Conservation (phyloP, 2,888 invertebrate genomes). For the Ceraclea dissimilis region DNA sequence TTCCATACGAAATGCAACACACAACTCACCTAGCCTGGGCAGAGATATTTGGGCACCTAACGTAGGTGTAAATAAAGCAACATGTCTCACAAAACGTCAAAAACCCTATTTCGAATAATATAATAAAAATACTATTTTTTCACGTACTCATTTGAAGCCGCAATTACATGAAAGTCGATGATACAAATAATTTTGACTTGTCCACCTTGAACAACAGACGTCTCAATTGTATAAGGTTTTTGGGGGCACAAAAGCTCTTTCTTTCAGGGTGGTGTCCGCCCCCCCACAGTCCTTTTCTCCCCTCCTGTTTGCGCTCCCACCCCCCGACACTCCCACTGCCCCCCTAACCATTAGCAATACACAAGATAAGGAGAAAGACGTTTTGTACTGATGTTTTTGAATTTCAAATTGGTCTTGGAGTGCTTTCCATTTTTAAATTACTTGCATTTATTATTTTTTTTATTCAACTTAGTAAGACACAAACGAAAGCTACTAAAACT, state of each 20-base stretch:
- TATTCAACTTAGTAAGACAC: no score
- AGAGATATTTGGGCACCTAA: no score
- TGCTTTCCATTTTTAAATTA: no score
- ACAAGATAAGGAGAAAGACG: constrained; percentile 25
- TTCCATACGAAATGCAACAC: no score
- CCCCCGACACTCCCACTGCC: constrained; percentile 2
- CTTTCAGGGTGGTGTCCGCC: not conserved
- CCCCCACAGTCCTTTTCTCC: constrained; percentile 1
- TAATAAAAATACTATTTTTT: no score
- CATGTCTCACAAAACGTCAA: no score
- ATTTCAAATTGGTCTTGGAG: constrained; percentile 16
- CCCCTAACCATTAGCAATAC: constrained; percentile 23
- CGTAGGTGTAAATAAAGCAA: no score
- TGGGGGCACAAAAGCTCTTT: constrained; percentile 18
- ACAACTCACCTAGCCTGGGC: no score
- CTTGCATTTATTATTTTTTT: no score
- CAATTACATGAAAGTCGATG: not conserved
- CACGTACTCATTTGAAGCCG: not conserved
- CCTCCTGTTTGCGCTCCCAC: no score
- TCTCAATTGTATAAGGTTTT: constrained; percentile 30
- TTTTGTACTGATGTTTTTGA: constrained; percentile 24
- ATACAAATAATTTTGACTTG: not conserved
- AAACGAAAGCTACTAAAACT: no score
- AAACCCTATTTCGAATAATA: no score
- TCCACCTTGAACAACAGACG: not conserved